Conservation (phyloP, 2,797 vertebrate species). For the Philypnodon macrostomus region DNA sequence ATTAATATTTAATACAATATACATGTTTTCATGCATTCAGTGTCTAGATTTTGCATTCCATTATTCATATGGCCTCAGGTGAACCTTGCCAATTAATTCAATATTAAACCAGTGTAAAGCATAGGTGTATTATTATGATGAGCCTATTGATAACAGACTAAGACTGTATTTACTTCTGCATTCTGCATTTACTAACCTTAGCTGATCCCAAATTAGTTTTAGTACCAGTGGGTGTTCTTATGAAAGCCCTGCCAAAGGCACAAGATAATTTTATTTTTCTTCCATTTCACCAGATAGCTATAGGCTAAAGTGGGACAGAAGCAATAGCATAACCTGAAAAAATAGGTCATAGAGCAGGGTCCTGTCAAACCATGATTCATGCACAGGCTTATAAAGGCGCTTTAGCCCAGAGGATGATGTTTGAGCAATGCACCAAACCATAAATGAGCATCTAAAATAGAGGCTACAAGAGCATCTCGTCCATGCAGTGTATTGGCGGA, state of each 20-base stretch:
- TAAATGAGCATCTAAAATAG: conserved; percentile 46
- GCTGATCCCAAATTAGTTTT: neutral
- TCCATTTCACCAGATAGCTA: conserved; percentile 18
- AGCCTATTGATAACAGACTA: neutral
- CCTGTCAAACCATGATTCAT: conserved; percentile 50
- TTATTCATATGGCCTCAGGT: neutral
- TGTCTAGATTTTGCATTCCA: neutral
- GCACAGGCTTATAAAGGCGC: conserved; percentile 41
- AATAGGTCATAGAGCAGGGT: conserved; percentile 58
- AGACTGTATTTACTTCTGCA: too few relatives aligned
- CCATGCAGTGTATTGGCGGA: conserved; percentile 33
- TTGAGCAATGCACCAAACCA: conserved; percentile 28
- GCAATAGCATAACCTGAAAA: conserved; percentile 14
- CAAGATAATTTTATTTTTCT: neutral
- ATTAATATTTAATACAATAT: neutral
- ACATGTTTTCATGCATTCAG: neutral
- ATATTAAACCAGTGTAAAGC: too few relatives aligned
- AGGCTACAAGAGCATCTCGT: conserved; percentile 45
- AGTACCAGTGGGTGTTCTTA: neutral
- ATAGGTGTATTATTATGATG: neutral
- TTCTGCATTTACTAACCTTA: neutral
- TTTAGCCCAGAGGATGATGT: conserved; percentile 37
- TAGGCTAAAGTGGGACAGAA: conserved; percentile 1
- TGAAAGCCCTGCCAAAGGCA: conserved; percentile 1
- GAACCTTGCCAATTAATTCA: neutral